Evolutionary conservation across 2,797 vertebrate species (phyloP).

Genomic region (Gorsachius magnificus): DNA sequence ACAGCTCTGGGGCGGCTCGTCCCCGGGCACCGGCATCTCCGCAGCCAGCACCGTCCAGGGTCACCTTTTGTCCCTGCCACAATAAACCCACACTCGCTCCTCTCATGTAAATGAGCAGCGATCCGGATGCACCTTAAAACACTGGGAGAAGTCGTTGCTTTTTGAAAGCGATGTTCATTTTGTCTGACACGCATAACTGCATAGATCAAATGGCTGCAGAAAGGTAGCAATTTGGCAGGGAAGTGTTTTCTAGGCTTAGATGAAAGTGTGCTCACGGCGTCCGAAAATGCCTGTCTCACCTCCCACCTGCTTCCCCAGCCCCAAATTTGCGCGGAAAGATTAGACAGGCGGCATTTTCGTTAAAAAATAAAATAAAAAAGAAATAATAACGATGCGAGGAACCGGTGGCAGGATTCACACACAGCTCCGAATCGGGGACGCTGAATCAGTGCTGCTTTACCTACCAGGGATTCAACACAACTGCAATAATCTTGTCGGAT

Average conservation of each 20-base stretch:
- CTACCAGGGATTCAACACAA: neutral
- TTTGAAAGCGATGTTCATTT: constrained; percentile 55
- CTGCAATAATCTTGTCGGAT: constrained; percentile 44
- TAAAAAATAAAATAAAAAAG: neutral
- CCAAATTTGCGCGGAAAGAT: neutral
- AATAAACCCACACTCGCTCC: constrained; percentile 50
- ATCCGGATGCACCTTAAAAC: constrained; percentile 51
- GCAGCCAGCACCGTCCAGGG: neutral
- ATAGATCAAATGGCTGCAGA: constrained; percentile 46
- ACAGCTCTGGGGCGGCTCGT: neutral
- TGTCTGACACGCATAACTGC: constrained; percentile 39
- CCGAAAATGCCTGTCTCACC: constrained; percentile 10
- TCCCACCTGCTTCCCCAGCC: constrained; percentile 19
- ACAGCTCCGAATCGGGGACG: neutral
- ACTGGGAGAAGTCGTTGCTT: constrained; percentile 49
- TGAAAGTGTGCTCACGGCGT: constrained; percentile 41
- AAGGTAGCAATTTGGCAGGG: constrained; percentile 45
- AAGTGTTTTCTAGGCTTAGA: constrained; percentile 28
- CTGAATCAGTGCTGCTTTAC: constrained; percentile 44
- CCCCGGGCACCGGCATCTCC: neutral
- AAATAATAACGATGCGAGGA: neutral
- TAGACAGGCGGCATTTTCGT: neutral
- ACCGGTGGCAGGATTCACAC: neutral
- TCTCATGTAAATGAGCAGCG: constrained; percentile 44
- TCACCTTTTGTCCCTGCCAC: constrained; percentile 43